Evolutionary conservation across 2,888 invertebrate species (phyloP).

Genomic region (Geotrupes spiniger): DNA sequence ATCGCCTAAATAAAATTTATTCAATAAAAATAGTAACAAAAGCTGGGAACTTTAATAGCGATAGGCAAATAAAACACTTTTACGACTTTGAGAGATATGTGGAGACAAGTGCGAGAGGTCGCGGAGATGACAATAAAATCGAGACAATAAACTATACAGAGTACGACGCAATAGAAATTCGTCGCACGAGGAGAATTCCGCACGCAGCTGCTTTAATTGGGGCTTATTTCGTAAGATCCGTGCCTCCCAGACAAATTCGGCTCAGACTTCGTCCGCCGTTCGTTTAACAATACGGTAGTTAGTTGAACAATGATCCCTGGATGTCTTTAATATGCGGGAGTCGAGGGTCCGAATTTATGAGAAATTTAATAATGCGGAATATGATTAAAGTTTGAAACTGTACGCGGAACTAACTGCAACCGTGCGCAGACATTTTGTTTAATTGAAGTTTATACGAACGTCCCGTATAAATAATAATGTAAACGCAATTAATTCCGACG

Average conservation of each 20-base stretch:
- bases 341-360: constrained; percentile 37
- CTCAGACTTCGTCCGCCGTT: constrained; percentile 15
- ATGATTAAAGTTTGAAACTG: constrained; percentile 34
- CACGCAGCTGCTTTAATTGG: constrained; percentile 43
- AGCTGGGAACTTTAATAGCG: no score
- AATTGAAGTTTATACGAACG: background rate
- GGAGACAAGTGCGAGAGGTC: background rate
- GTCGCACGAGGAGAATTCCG: constrained; percentile 36
- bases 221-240: constrained; percentile 41
- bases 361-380: constrained; percentile 41
- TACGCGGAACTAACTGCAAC: constrained; percentile 9
- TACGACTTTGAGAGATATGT: no score
- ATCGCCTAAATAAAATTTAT: no score
- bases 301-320: constrained; percentile 34
- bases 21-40: no score
- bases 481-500: no score
- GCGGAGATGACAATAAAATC: constrained; percentile 2
- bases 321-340: constrained; percentile 36
- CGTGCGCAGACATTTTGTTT: constrained; percentile 3
- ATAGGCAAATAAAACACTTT: no score
- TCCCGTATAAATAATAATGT: background rate
- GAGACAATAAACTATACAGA: background rate
- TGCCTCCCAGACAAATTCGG: constrained; percentile 32
- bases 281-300: constrained; percentile 35
- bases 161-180: constrained; percentile 34